A percentile compares a stretch with the other conserved stretches of the same genome.
phyloP scores from a whole-genome alignment of 1,140 invertebrate species.

The Diorhabda carinulata region DNA sequence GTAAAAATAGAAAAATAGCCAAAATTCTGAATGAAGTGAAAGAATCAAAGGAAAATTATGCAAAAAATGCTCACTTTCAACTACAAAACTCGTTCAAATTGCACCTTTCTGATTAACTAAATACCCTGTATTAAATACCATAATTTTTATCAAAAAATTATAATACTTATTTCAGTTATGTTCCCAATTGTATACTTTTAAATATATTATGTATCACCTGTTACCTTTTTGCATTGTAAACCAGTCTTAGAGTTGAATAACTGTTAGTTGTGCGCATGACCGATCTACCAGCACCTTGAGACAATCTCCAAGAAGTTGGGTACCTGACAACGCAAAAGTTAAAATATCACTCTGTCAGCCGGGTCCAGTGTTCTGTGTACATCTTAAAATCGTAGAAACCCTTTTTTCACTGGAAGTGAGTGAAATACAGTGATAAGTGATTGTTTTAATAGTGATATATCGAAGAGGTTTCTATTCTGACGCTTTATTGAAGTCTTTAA shows the following conservation, averaged over 20 bases:
- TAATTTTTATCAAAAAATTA: no score
- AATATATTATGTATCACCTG: slow-evolving; percentile 24
- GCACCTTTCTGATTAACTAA: no score
- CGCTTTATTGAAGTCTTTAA: not conserved
- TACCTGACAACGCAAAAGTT: not conserved
- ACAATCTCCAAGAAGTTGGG: slow-evolving; percentile 20
- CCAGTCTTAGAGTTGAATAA: slow-evolving; percentile 39
- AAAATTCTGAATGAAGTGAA: no score
- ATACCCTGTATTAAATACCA: no score
- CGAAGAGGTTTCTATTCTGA: not conserved
- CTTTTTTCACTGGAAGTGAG: not conserved
- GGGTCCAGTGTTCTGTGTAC: not conserved
- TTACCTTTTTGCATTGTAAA: slow-evolving; percentile 31
- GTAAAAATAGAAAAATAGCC: no score
- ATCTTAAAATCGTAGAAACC: not conserved
- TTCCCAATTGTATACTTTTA: not conserved
- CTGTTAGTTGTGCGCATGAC: slow-evolving; percentile 32
- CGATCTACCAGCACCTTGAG: slow-evolving; percentile 33
- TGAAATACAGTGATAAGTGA: not conserved
- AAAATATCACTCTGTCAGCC: not conserved
- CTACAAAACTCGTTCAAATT: no score
- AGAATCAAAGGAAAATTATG: no score
- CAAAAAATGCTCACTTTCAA: no score
- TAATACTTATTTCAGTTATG: not conserved
- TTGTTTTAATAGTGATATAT: not conserved